These are phyloP conservation scores for Megaceryle torquata DNA, from an alignment of 2,113 vertebrate species.

Conservation along the genomic window DNA sequence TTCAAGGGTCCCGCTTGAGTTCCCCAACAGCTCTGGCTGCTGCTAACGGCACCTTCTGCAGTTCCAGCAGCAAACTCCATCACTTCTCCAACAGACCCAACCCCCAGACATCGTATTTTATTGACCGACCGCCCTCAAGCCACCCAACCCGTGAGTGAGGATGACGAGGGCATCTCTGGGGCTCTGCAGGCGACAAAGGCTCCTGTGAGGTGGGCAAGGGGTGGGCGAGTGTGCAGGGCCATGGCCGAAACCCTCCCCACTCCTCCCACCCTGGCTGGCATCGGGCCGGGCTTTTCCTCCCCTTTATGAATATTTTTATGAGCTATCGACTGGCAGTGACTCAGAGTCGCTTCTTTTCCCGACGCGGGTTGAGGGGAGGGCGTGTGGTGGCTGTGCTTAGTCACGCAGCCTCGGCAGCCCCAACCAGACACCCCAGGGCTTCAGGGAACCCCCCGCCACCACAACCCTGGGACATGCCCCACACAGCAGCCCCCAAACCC, in stretches of 20 bases:
- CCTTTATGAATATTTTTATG: background rate
- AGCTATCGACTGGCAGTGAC: background rate
- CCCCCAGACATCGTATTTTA: rapidly evolving
- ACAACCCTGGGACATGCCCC: rapidly evolving
- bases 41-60: rapidly evolving
- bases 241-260: rapidly evolving
- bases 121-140: background rate
- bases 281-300: rapidly evolving
- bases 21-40: rapidly evolving
- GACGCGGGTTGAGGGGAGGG: background rate
- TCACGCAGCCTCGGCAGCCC: background rate
- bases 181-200: rapidly evolving
- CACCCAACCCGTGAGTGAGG: rapidly evolving
- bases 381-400: background rate
- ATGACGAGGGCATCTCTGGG: rapidly evolving
- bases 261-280: background rate
- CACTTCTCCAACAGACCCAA: background rate
- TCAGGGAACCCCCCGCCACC: background rate
- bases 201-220: background rate
- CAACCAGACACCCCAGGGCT: background rate
- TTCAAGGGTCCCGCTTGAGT: rapidly evolving
- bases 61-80: background rate
- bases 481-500: background rate
- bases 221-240: rapidly evolving
- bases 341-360: rapidly evolving